These are phyloP conservation scores for Tauraco erythrolophus DNA, from an alignment of 2,113 vertebrate genomes.

Conservation along the genomic window DNA sequence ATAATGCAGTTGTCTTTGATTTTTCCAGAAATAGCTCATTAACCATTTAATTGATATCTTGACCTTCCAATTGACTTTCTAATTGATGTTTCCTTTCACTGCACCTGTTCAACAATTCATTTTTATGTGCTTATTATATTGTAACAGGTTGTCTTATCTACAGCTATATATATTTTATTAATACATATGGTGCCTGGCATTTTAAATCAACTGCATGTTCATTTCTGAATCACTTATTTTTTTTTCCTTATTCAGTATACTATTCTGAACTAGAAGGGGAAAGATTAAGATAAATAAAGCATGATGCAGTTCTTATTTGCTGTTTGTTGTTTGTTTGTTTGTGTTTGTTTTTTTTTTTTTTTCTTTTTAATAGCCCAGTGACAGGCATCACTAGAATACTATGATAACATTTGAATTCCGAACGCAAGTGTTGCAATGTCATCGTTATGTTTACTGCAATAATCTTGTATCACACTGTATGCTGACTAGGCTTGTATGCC, in stretches of 20 bases:
- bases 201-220: background rate
- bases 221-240: background rate
- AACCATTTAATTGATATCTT: conserved; percentile 46
- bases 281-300: background rate
- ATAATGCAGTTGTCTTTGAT: conserved; percentile 12
- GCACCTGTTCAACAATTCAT: conserved; percentile 11
- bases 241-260: background rate
- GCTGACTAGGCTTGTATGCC: background rate
- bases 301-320: background rate
- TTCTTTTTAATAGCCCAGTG: background rate
- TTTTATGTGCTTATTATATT: conserved; percentile 17
- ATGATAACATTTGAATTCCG: background rate
- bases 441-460: background rate
- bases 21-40: conserved; percentile 44
- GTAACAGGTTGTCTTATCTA: background rate
- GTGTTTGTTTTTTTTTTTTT: background rate
- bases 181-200: background rate
- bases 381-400: background rate
- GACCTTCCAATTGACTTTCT: conserved; percentile 39
- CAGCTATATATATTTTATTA: conserved; percentile 10
- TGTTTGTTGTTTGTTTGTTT: too few species aligned
- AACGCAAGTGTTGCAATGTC: background rate
- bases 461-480: background rate
- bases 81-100: conserved; percentile 17
- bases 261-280: background rate